A percentile compares a stretch with the other conserved stretches of the same genome.
These are phyloP conservation scores for Laticauda colubrina DNA, from an alignment of 2,113 vertebrate genomes.

Conservation along the genomic window DNA sequence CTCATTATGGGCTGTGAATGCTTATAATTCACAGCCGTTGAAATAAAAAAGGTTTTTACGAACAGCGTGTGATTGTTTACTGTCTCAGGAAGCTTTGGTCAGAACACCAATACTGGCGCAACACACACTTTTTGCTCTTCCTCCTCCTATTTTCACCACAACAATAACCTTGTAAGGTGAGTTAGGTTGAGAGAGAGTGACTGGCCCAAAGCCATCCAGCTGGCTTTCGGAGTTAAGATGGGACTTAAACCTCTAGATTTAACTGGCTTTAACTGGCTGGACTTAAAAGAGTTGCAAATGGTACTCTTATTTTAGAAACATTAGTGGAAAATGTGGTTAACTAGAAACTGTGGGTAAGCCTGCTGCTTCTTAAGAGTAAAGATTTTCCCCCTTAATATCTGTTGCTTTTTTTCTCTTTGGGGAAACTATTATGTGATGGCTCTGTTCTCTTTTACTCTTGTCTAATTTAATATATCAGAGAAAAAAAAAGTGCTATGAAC, in stretches of 20 bases:
- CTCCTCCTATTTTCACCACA: neutral
- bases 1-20: too few relatives aligned
- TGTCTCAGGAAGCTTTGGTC: too few relatives aligned
- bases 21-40: too few relatives aligned
- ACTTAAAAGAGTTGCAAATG: neutral
- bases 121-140: neutral
- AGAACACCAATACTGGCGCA: neutral
- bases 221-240: neutral
- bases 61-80: too few relatives aligned
- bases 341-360: neutral
- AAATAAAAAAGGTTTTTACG: too few relatives aligned
- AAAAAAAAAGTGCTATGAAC: neutral
- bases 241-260: neutral
- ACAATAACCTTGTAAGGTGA: neutral
- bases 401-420: neutral
- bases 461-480: neutral
- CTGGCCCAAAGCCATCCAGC: neutral
- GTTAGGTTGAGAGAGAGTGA: neutral
- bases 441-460: neutral
- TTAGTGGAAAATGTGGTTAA: neutral
- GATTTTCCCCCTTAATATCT: neutral
- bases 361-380: neutral
- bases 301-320: neutral
- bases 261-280: neutral
- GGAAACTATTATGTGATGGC: neutral